These are phyloP conservation scores for Subacronicta megacephala DNA, from an alignment of 2,888 invertebrate species.

Conservation along the genomic window DNA sequence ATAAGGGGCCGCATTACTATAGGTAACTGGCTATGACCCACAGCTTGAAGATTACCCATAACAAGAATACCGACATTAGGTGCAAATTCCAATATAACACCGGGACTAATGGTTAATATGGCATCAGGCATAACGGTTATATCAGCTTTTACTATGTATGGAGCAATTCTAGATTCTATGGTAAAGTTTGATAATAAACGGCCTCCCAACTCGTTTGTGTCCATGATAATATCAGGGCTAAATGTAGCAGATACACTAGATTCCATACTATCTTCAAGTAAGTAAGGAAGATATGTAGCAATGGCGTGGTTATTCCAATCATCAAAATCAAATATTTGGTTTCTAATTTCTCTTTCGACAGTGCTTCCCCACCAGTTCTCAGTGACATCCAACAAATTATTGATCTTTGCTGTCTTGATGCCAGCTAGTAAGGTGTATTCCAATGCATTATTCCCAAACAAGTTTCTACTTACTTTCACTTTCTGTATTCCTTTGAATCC, in stretches of 20 bases:
- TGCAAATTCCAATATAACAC: slow-evolving; percentile 97
- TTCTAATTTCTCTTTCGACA: slow-evolving; percentile 92
- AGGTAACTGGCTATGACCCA: slow-evolving; percentile 93
- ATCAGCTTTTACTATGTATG: slow-evolving; percentile 96
- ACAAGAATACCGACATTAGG: slow-evolving; percentile 99
- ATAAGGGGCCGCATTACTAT: slow-evolving; percentile 93
- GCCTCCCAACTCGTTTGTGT: slow-evolving; percentile 93
- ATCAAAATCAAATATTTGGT: slow-evolving; percentile 98
- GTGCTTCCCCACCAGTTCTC: slow-evolving; percentile 99
- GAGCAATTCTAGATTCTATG: slow-evolving; percentile 90
- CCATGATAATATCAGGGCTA: slow-evolving; percentile 87
- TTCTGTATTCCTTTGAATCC: slow-evolving; percentile 98
- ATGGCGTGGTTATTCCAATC: slow-evolving; percentile 99
- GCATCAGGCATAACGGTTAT: slow-evolving; percentile 99
- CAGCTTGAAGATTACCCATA: slow-evolving; percentile 96
- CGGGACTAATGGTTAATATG: slow-evolving; percentile 95
- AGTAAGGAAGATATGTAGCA: slow-evolving; percentile 96
- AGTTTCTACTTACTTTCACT: slow-evolving; percentile 96
- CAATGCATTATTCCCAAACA: slow-evolving; percentile 94
- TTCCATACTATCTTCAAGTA: slow-evolving; percentile 93
- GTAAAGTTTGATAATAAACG: slow-evolving; percentile 92
- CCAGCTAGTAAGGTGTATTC: slow-evolving; percentile 98
- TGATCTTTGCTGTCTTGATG: slow-evolving; percentile 95
- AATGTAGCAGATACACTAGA: slow-evolving; percentile 93
- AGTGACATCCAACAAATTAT: slow-evolving; percentile 95